Evolutionary conservation across 2,797 vertebrate species (phyloP), one percentile per base, ranked within the genome.

Genomic region (Myotis planiceps): DNA sequence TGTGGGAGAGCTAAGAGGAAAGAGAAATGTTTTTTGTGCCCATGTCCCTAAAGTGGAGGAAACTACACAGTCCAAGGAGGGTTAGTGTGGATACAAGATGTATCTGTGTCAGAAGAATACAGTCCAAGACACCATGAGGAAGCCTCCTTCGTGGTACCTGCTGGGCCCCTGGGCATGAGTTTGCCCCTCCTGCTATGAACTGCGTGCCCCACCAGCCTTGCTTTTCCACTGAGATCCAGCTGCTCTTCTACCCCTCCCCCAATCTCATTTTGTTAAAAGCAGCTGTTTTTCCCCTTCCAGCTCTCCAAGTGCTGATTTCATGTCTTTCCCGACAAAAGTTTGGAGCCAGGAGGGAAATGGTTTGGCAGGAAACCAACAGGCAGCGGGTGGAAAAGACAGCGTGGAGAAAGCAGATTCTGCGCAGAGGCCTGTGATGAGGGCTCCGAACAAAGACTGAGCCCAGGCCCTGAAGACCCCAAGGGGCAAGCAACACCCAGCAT

Each of bases 251-350:
- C 37, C 53, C 87, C 27, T 37, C 55, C 79, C 63, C 82, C 23
- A 23, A n/a, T 6, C 16, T 19, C 45, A n/a, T 88, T 95, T 92
- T 90, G 94, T 90, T 91, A 82, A 68, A 92, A 95, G 92, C 97
- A 97, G 97, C 97, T 97, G 96, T 93, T 93, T 96, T 95, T n/a
- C 68, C 88, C 90, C 83, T 95, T 90, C 92, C 82, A 97, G 78
- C 74, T 79, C 42, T 93, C 96, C 95, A 95, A 96, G 85, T 95
- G 95, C 95, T 98, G 96, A 98, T 96, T 97, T 96, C 94, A 97
- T 97, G 92, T 96, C 68, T 94, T 96, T 96, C 79, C 95, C 27
- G 23, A 96, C 91, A 80, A 91, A 93, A 95, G 90, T 96, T 96
- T 96, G 88, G 88, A 96, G 96, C 92, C 93, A 96, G 85, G 93